A percentile compares a stretch with the other conserved stretches of the same genome.
Evolutionary conservation across 2,113 vertebrate species (phyloP).

Genomic region (Heteronetta atricapilla): DNA sequence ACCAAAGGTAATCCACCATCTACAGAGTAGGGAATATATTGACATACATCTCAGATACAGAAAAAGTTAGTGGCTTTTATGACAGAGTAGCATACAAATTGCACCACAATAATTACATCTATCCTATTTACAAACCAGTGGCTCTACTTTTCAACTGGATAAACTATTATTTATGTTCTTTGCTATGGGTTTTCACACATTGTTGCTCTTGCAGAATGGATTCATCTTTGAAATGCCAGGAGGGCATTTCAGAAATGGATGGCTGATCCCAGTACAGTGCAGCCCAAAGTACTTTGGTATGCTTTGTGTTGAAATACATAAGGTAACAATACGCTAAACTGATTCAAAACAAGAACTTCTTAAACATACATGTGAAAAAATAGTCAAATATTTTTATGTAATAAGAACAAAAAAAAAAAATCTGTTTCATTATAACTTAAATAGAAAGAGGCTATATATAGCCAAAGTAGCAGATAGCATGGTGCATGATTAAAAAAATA

Average conservation of each 20-base stretch:
- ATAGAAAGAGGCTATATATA: not conserved
- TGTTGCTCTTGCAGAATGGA: conserved; percentile 40
- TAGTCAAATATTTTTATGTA: not conserved
- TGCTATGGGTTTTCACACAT: conserved; percentile 37
- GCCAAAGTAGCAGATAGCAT: not conserved
- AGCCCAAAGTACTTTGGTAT: not conserved
- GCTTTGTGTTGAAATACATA: not conserved
- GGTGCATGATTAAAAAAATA: not conserved
- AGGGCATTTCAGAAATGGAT: conserved; percentile 27
- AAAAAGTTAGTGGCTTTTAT: not conserved
- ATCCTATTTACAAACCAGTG: conserved; percentile 20
- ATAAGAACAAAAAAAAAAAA: not conserved
- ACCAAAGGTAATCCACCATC: not conserved
- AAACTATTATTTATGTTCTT: conserved; percentile 28
- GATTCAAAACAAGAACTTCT: not conserved
- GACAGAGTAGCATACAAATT: conserved; percentile 1
- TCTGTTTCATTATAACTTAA: not conserved
- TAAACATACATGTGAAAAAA: not conserved
- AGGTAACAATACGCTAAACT: not conserved
- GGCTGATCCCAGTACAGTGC: not conserved
- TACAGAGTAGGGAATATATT: not conserved
- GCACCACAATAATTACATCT: not conserved
- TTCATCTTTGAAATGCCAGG: not conserved
- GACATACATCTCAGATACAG: not conserved
- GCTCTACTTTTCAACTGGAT: not conserved